Percentiles rank a stretch among this genome's conserved stretches.
Conservation (phyloP, 2,888 invertebrate species). For the Biston betularia region DNA sequence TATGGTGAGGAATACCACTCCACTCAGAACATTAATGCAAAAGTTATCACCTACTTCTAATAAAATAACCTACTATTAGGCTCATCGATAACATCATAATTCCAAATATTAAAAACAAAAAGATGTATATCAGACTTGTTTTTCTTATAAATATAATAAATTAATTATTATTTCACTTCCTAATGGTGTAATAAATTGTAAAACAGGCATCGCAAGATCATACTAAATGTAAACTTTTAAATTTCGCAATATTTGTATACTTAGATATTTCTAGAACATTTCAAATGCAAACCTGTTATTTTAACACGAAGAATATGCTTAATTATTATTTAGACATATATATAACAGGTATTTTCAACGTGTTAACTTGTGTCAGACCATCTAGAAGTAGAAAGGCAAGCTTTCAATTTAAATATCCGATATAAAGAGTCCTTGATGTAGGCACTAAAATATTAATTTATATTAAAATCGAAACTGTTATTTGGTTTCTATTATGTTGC, state of each 20-base stretch:
- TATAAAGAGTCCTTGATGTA: slow-evolving; percentile 16
- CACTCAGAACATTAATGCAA: no score
- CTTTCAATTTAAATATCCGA: slow-evolving; percentile 11
- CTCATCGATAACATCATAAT: slow-evolving; percentile 6
- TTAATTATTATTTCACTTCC: slow-evolving; percentile 18
- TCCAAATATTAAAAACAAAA: slow-evolving; percentile 1
- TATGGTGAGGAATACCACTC: no score
- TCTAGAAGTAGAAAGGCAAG: slow-evolving; percentile 7
- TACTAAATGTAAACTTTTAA: not conserved
- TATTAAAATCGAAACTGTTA: slow-evolving; percentile 24
- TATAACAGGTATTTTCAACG: slow-evolving; percentile 6
- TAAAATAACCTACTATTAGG: not conserved
- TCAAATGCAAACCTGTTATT: slow-evolving; percentile 12
- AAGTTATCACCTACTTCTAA: no score
- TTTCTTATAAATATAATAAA: slow-evolving; percentile 6
- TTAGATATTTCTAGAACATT: not conserved
- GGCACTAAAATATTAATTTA: slow-evolving; percentile 7
- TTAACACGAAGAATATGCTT: not conserved
- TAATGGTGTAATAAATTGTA: slow-evolving; percentile 12
- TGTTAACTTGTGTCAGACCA: slow-evolving; percentile 2
- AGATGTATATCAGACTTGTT: slow-evolving; percentile 7
- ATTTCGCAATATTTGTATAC: slow-evolving; percentile 11
- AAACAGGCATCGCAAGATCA: slow-evolving; percentile 1
- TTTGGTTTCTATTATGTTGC: slow-evolving; percentile 12
- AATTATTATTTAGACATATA: slow-evolving; percentile 6